phyloP scores from a whole-genome alignment of 2,888 invertebrate genomes.

The Strigamia transsilvanica region DNA sequence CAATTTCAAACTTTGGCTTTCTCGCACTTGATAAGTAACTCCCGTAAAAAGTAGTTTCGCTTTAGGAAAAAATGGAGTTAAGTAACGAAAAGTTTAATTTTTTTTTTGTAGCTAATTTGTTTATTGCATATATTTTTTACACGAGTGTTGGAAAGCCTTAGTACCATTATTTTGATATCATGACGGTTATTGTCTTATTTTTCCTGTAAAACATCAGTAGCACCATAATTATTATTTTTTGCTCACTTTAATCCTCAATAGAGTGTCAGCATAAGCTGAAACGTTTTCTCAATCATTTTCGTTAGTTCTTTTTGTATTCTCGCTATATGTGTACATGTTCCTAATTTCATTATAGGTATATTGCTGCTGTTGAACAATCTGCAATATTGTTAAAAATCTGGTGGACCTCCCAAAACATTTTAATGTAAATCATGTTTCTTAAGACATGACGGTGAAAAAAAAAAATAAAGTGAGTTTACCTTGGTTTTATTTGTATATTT shows the following conservation, averaged over 20 bases:
- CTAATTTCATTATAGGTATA: constrained; percentile 35
- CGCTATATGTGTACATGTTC: constrained; percentile 35
- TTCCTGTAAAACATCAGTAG: not conserved
- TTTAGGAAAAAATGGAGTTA: not conserved
- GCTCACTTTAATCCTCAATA: not conserved
- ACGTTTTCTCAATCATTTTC: constrained; percentile 24
- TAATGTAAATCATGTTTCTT: constrained; percentile 35
- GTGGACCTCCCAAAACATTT: constrained; percentile 5
- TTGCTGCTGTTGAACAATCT: constrained; percentile 31
- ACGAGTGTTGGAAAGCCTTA: constrained; percentile 1
- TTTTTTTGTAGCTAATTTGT: constrained; percentile 6
- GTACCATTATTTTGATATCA: constrained; percentile 13
- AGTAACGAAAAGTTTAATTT: not conserved
- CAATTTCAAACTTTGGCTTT: constrained; percentile 3
- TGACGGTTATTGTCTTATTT: constrained; percentile 30
- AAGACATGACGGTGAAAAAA: constrained; percentile 22
- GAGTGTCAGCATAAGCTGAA: constrained; percentile 4
- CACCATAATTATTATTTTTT: not conserved
- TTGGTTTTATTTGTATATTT: constrained; percentile 1
- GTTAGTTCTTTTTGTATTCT: constrained; percentile 12
- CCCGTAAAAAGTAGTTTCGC: not conserved
- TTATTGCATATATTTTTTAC: not conserved
- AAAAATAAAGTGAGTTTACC: constrained; percentile 15
- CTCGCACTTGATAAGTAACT: not conserved
- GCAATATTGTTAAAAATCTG: constrained; percentile 22